A percentile compares a stretch with the other conserved stretches of the same genome.
Conservation (phyloP, 2,113 vertebrate species). For the Ancistrus triradiatus region DNA sequence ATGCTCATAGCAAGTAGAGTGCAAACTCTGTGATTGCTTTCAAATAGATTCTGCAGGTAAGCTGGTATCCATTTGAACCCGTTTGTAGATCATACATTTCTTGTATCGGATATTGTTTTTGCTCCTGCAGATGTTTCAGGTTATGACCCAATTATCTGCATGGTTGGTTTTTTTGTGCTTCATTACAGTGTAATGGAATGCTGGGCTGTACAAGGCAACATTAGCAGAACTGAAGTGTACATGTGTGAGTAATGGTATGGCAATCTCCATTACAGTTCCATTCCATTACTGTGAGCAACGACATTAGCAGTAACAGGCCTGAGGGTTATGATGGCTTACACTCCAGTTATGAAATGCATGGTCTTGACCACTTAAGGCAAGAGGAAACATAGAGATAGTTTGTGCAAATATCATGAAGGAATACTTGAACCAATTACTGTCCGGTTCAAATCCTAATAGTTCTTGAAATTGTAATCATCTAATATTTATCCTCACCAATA, state of each 20-base stretch:
- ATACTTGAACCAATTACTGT: background rate
- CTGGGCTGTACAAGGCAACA: constrained; percentile 17
- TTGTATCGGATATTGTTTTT: constrained; percentile 35
- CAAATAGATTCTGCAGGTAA: constrained; percentile 25
- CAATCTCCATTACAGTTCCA: constrained; percentile 40
- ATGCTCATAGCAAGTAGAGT: background rate
- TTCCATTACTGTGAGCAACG: constrained; percentile 29
- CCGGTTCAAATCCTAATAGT: background rate
- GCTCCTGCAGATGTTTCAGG: constrained; percentile 33
- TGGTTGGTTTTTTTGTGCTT: constrained; percentile 32
- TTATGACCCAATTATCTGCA: constrained; percentile 44
- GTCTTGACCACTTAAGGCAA: constrained; percentile 5
- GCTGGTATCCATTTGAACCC: background rate
- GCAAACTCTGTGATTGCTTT: constrained; percentile 4
- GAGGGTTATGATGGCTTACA: constrained; percentile 10
- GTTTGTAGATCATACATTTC: constrained; percentile 24
- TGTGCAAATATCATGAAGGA: constrained; percentile 1
- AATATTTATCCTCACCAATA: no score
- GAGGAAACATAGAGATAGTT: constrained; percentile 1
- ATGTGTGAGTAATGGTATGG: constrained; percentile 25
- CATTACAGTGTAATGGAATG: constrained; percentile 37
- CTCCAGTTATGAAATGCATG: constrained; percentile 11
- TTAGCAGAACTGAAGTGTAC: constrained; percentile 32
- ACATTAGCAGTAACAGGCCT: constrained; percentile 23
- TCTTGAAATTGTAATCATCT: background rate